Base-by-base conservation (phyloP, 2,113 vertebrate genomes). In the Catagonus wagneri region DNA sequence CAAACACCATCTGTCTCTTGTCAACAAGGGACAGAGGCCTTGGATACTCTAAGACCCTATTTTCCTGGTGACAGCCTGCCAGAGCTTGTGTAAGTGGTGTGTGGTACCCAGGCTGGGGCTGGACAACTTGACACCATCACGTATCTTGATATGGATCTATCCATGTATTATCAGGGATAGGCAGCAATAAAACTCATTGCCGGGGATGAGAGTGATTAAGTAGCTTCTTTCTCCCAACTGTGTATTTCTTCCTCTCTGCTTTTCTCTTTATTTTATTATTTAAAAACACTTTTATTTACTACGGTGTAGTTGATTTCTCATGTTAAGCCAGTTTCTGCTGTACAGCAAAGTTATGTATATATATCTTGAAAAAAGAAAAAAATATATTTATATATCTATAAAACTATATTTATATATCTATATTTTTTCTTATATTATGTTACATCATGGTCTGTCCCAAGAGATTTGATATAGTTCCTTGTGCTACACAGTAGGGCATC, bases 1-100 rank as follows among this genome's bases (percentile, higher is more conserved):
- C 58, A 94, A 94, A 94, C 71, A 69, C 75, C 92, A 87, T 65
- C 75, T 90, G 84, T 78, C 54, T 29, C n/a, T 86, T 76, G 32
- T 72, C 44, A 74, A 29, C 4, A 10, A 32, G 61, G 17, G 61
- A 11, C 27, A 23, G 39, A 83, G 22, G 39, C 44, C 34, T 63
- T 22, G 29, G n/a, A 75, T 20, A 34, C 29, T 29, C 32, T 15
- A 52, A 29, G 85, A 20, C n/a, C 32, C 71, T 83, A 17, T 54
- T 86, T 8, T 39, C n/a, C 34, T 81, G 92, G 15, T 34, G 69
- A 20, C 22, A 44, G 36, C 19, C 8, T 17, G 13, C 39, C 3
- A 7, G 20, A 54, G 50, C 4, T 4, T 71, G 2, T n/a, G 27
- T 36, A 79, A 84, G 52, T 6, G 25, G 12, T 25, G 36, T 36